Conservation (phyloP, 2,888 invertebrate species). For the Lysandra coridon region DNA sequence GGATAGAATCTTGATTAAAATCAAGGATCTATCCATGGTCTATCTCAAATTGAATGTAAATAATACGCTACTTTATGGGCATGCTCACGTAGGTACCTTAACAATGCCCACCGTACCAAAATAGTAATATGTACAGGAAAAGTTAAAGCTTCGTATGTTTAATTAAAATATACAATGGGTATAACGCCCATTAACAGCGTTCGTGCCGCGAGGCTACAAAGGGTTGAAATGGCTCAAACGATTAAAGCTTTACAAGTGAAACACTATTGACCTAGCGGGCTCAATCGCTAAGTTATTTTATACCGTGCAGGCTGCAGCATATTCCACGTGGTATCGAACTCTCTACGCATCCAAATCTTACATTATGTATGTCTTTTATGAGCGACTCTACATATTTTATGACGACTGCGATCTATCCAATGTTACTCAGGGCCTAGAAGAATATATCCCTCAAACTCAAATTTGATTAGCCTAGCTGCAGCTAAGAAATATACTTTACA, state of each 20-base stretch:
- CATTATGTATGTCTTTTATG: neutral
- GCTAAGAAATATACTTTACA: too few relatives aligned
- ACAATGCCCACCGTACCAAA: neutral
- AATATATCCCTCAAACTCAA: too few relatives aligned
- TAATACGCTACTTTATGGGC: neutral
- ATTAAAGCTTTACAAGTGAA: slow-evolving; percentile 8
- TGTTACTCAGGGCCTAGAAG: too few relatives aligned
- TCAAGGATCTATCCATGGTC: too few relatives aligned
- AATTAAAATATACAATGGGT: slow-evolving; percentile 1
- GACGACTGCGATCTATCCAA: too few relatives aligned
- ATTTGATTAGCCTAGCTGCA: too few relatives aligned
- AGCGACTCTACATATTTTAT: too few relatives aligned
- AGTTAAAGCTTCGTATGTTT: neutral
- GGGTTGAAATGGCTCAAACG: neutral
- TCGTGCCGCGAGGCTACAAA: slow-evolving; percentile 12
- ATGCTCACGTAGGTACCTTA: neutral
- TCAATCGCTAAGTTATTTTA: neutral
- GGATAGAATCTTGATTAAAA: too few relatives aligned
- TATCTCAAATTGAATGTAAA: neutral
- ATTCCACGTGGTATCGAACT: neutral
- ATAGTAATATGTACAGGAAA: neutral
- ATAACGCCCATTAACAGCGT: neutral
- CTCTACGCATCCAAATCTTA: neutral
- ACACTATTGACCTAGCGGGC: slow-evolving; percentile 9
- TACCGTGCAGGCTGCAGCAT: neutral